Evolutionary conservation across 2,888 invertebrate genomes (phyloP).

Genomic region (Nemurella pictetii): DNA sequence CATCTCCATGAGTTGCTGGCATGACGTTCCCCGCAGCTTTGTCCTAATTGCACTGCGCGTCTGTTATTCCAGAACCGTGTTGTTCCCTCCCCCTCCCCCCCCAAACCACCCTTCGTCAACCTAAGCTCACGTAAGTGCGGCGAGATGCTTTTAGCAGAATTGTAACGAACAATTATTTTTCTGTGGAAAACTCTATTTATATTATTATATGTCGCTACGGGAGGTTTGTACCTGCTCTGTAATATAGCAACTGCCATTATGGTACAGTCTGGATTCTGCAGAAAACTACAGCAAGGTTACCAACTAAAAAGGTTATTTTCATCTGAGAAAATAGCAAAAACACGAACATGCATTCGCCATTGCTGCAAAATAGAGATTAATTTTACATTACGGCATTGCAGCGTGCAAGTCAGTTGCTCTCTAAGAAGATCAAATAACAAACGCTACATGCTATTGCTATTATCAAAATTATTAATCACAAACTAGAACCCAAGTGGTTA

Average conservation of each 20-base stretch:
- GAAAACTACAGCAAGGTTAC: not conserved
- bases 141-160: not conserved
- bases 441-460: not conserved
- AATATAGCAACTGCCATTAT: too few relatives aligned
- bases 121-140: not conserved
- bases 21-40: not conserved
- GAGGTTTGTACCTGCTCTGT: too few relatives aligned
- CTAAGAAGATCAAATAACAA: not conserved
- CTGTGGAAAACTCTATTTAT: not conserved
- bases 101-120: not conserved
- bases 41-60: not conserved
- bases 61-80: not conserved
- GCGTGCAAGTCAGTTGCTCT: not conserved
- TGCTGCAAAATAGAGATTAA: not conserved
- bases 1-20: too few relatives aligned
- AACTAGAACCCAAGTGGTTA: too few relatives aligned
- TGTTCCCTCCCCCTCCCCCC: too few relatives aligned
- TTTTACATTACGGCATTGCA: too few relatives aligned
- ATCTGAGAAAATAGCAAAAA: not conserved
- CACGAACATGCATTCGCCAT: not conserved
- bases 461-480: not conserved
- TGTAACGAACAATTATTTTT: not conserved
- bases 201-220: not conserved
- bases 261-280: not conserved
- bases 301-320: not conserved